phyloP scores from a whole-genome alignment of 2,888 invertebrate genomes.

The Clanis bilineata region DNA sequence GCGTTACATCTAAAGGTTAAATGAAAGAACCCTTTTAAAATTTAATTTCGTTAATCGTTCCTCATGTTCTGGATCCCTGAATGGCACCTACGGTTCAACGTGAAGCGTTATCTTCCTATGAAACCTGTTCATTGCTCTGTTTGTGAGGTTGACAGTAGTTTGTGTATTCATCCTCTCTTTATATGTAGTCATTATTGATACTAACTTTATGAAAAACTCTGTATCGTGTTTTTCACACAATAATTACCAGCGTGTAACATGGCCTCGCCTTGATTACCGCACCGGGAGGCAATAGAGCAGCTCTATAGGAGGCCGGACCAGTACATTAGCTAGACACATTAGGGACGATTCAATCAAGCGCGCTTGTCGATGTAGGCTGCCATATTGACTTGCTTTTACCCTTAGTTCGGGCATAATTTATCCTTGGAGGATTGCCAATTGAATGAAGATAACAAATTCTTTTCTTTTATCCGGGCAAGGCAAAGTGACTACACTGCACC shows the following conservation, averaged over 20 bases:
- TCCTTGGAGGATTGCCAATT: background rate
- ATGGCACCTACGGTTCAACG: background rate
- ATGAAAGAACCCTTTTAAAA: background rate
- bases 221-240: background rate
- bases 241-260: background rate
- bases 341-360: conserved; percentile 8
- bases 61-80: background rate
- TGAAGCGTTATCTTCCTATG: too few species aligned
- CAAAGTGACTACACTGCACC: too few species aligned
- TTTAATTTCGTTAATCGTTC: background rate
- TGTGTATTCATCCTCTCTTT: too few species aligned
- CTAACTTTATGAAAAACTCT: too few species aligned
- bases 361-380: background rate
- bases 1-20: background rate
- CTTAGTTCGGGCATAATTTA: background rate
- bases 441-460: too few species aligned
- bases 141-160: too few species aligned
- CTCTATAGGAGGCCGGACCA: background rate
- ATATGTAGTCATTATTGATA: too few species aligned
- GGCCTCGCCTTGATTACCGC: background rate
- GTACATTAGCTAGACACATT: background rate
- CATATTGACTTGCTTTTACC: background rate
- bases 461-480: too few species aligned
- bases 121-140: too few species aligned
- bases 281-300: background rate